A percentile compares a stretch with the other conserved stretches of the same genome.
These are phyloP conservation scores for Calonectris borealis DNA, from an alignment of 2,113 vertebrate species.

Conservation along the genomic window DNA sequence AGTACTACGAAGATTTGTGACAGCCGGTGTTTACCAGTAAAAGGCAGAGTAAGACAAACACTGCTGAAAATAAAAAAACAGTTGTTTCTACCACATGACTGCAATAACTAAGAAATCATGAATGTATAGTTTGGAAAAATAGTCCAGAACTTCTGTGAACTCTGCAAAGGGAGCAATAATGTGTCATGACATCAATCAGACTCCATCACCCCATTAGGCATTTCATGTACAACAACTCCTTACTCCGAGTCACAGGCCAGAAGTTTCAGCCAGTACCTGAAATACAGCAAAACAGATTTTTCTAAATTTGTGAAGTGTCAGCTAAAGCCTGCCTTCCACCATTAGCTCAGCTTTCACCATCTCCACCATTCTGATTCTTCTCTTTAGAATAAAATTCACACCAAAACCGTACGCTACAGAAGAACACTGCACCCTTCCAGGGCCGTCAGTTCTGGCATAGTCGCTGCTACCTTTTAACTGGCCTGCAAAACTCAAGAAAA, in stretches of 20 bases:
- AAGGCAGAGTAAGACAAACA: neutral
- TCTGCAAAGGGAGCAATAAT: neutral
- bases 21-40: neutral
- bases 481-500: neutral
- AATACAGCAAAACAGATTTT: neutral
- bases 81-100: neutral
- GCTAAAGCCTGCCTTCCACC: neutral
- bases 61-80: neutral
- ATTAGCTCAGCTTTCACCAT: neutral
- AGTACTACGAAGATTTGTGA: neutral
- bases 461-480: neutral
- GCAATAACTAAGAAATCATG: neutral
- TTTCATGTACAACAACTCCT: neutral
- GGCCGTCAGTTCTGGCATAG: neutral
- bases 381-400: constrained; percentile 49
- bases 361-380: neutral
- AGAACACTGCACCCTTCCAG: neutral
- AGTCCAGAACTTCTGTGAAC: neutral
- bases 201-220: neutral
- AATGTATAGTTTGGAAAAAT: neutral
- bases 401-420: neutral
- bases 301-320: neutral
- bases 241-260: neutral
- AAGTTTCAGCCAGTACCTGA: neutral
- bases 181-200: neutral